These are phyloP conservation scores for Pachypanchax playfairii DNA, from an alignment of 2,113 vertebrate species.

Conservation along the genomic window DNA sequence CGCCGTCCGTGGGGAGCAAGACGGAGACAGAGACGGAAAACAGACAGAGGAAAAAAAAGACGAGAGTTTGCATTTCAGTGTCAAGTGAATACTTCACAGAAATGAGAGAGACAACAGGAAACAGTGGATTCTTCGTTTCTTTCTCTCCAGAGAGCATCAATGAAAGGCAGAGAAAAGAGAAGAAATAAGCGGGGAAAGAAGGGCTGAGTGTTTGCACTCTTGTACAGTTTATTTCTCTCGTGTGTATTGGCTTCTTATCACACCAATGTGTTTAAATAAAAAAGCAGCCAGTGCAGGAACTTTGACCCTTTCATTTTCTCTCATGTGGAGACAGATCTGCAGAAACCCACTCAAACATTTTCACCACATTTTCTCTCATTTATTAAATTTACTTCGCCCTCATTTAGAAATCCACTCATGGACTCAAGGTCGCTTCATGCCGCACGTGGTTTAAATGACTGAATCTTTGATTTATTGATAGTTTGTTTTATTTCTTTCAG, in stretches of 20 bases:
- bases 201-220: slow-evolving; percentile 54
- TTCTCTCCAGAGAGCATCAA: slow-evolving; percentile 54
- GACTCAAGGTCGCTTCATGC: not conserved
- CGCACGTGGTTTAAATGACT: not conserved
- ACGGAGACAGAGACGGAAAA: slow-evolving; percentile 11
- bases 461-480: not conserved
- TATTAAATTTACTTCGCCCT: not conserved
- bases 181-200: slow-evolving; percentile 23
- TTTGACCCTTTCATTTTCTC: slow-evolving; percentile 31
- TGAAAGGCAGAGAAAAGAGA: slow-evolving; percentile 46
- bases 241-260: slow-evolving; percentile 55
- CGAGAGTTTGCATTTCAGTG: slow-evolving; percentile 57
- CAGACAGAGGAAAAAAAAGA: slow-evolving; percentile 5
- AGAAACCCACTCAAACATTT: slow-evolving; percentile 6
- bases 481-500: not conserved
- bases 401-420: not conserved
- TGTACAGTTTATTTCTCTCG: slow-evolving; percentile 38
- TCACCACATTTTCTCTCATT: not conserved
- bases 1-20: slow-evolving; percentile 40
- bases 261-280: slow-evolving; percentile 43
- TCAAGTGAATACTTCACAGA: slow-evolving; percentile 61
- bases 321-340: slow-evolving; percentile 5
- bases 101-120: slow-evolving; percentile 50
- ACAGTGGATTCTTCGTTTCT: slow-evolving; percentile 36
- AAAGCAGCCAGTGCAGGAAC: slow-evolving; percentile 5